Percentiles rank a stretch among this genome's conserved stretches.
Evolutionary conservation across 2,113 vertebrate species (phyloP).

Genomic region (Lophotis ruficrista): DNA sequence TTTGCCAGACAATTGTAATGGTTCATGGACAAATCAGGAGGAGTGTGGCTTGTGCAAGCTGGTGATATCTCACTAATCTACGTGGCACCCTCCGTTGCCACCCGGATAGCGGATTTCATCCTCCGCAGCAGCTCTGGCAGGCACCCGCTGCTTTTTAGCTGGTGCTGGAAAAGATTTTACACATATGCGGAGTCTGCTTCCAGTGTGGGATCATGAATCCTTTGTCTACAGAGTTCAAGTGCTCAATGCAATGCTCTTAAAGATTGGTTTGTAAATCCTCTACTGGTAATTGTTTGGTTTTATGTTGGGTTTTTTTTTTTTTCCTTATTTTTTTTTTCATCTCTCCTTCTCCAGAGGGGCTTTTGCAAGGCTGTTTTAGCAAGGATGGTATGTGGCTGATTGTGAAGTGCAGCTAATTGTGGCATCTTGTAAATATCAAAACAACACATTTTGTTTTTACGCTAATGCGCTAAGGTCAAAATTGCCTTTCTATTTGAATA

Average conservation of each 20-base stretch:
- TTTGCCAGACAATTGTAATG: neutral
- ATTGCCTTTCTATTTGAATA: neutral
- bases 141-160: neutral
- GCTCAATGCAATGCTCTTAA: neutral
- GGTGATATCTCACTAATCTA: neutral
- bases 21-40: neutral
- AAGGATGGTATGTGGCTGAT: neutral
- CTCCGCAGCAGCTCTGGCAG: neutral
- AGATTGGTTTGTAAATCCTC: neutral
- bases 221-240: neutral
- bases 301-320: neutral
- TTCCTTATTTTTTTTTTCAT: neutral
- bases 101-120: neutral
- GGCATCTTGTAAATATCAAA: slow-evolving; percentile 41
- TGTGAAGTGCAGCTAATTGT: slow-evolving; percentile 5
- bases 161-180: neutral
- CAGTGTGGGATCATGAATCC: neutral
- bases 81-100: rapidly evolving
- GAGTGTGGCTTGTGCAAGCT: neutral
- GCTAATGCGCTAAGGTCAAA: neutral
- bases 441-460: slow-evolving; percentile 10
- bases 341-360: neutral
- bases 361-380: neutral
- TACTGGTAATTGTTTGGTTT: neutral
- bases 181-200: neutral